These are phyloP conservation scores for Muscidifurax raptorellus DNA, from an alignment of 1,140 invertebrate species.

Conservation along the genomic window DNA sequence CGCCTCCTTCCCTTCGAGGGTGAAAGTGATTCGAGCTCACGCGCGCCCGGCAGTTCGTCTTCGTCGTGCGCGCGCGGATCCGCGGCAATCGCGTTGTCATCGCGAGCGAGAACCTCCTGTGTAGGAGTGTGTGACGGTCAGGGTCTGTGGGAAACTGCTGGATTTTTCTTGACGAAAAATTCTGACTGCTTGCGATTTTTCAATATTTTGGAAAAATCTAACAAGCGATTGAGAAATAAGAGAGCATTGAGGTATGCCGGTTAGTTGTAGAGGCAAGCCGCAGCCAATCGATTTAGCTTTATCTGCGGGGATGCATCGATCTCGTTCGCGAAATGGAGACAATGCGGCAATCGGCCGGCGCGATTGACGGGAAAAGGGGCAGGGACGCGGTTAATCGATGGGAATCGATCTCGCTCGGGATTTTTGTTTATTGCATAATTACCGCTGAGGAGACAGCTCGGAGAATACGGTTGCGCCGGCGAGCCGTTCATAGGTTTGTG, in stretches of 20 bases:
- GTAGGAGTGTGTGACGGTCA: neutral
- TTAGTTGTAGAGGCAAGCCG: neutral
- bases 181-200: too few relatives aligned
- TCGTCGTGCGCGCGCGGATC: neutral
- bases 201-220: too few relatives aligned
- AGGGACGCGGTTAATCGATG: conserved; percentile 43
- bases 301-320: conserved; percentile 50
- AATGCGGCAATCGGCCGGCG: conserved; percentile 41
- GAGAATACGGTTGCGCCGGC: neutral
- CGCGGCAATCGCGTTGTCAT: neutral
- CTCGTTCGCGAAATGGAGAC: conserved; percentile 27
- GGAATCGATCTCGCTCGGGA: conserved; percentile 31
- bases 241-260: too few relatives aligned
- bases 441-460: neutral
- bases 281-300: conserved; percentile 50
- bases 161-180: too few relatives aligned
- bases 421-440: conserved; percentile 50
- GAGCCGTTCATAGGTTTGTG: neutral
- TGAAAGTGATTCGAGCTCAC: neutral
- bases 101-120: neutral
- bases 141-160: too few relatives aligned
- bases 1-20: neutral
- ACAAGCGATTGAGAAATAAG: too few relatives aligned
- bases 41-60: conserved; percentile 12
- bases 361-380: conserved; percentile 51